Evolutionary conservation across 2,888 invertebrate species (phyloP), one percentile per base, ranked within the genome.

Genomic region (Lysandra bellargus): DNA sequence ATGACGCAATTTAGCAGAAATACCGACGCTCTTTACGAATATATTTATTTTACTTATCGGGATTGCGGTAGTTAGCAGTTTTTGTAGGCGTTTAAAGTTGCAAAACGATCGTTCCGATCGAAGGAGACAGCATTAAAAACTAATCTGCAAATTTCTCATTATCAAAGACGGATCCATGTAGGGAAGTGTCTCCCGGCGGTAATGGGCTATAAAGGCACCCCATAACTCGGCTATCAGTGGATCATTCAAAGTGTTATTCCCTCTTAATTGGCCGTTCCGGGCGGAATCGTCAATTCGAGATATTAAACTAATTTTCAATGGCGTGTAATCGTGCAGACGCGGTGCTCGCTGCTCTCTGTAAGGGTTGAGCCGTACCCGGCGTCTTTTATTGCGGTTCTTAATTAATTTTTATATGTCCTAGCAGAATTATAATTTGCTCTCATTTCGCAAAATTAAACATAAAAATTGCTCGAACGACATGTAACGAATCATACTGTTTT

Each of bases 271-370:
- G 89, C 88, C 90, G 90, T 92, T 93, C 93, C 92, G 92, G 86
- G 87, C 91, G 92, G 92, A 93, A 93, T 93, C 92, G 92, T 91
- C 94, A 92, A 94, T 94, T 94, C 89, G 88, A 91, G 94, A 93
- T 94, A 94, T 94, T 94, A 94, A 92, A 94, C 93, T 94, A 94
- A 94, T 94, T 93, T 93, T 92, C 93, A 92, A 93, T 93, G 94
- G 88, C 85, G 87, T 87, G 90, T 92, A 92, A 93, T 93, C 91
- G 92, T 83, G 87, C 87, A 89, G 90, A 92, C 92, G 91, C 91
- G 92, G 86, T 78, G 84, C 85, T 79, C 37, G 74, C 87, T 78
- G 83, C 85, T 79, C 40, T 60, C 69, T 83, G 86, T 84, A 86
- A 86, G 89, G 89, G 90, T 89, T 88, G 85, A 37, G 30, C 69